Percentiles rank a stretch among this genome's conserved stretches.
phyloP scores from a whole-genome alignment of 1,140 invertebrate species.

The Brachionus manjavacas region DNA sequence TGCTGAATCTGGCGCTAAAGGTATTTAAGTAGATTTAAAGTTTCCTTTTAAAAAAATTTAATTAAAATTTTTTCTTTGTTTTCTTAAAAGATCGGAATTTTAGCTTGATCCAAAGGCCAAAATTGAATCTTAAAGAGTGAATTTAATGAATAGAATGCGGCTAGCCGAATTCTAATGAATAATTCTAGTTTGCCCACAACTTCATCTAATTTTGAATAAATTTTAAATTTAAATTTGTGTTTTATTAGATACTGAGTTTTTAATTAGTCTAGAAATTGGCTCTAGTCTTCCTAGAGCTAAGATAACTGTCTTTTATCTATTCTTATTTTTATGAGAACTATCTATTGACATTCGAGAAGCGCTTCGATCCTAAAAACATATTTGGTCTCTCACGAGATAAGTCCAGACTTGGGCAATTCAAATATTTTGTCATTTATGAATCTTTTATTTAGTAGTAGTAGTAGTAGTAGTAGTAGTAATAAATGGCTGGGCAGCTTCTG shows the following conservation, averaged over 20 bases:
- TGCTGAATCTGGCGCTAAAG: not conserved
- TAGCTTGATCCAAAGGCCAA: not conserved
- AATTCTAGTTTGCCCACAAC: not conserved
- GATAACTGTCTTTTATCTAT: not conserved
- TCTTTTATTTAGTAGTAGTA: too few relatives aligned
- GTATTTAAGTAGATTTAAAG: not conserved
- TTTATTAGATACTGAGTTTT: not conserved
- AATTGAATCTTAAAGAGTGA: not conserved
- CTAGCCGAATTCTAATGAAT: not conserved
- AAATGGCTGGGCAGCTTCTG: too few relatives aligned
- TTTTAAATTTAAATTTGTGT: conserved; percentile 15
- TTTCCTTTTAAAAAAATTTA: not conserved
- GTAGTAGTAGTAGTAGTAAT: too few relatives aligned
- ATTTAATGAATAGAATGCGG: not conserved
- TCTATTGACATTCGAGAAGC: not conserved
- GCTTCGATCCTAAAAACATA: not conserved
- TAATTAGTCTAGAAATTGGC: not conserved
- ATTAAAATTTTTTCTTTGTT: not conserved
- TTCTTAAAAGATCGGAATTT: not conserved
- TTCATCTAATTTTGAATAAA: conserved; percentile 11
- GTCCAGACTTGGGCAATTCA: not conserved
- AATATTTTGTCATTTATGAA: not conserved
- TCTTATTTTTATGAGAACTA: not conserved
- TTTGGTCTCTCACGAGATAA: not conserved
- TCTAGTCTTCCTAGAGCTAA: not conserved